Percentiles rank a stretch among this genome's conserved stretches.
Evolutionary conservation across 2,888 invertebrate species (phyloP).

Genomic region (Oscheius sp.): DNA sequence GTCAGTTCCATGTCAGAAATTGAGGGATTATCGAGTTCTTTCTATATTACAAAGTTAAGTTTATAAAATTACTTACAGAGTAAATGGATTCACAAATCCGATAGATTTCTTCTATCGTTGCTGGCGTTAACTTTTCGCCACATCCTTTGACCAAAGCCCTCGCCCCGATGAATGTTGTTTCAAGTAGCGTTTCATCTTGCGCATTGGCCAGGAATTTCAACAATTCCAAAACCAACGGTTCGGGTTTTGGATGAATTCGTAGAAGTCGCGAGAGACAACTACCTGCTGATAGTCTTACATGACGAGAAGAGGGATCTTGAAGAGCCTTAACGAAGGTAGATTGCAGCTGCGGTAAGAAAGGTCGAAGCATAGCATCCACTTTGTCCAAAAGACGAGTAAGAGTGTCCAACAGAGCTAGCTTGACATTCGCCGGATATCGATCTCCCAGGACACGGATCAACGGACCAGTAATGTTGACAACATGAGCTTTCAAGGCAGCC

Average conservation of each 20-base stretch:
- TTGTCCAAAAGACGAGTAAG: constrained; percentile 89
- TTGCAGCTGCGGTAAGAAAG: constrained; percentile 96
- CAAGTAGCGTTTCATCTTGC: constrained; percentile 84
- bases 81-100: constrained; percentile 39
- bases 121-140: constrained; percentile 72
- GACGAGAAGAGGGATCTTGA: constrained; percentile 78
- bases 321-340: constrained; percentile 96
- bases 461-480: constrained; percentile 96
- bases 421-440: constrained; percentile 87
- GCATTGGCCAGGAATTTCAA: constrained; percentile 83
- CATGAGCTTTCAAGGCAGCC: constrained; percentile 77
- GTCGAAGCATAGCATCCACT: constrained; percentile 92
- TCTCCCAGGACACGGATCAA: constrained; percentile 91
- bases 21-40: constrained; percentile 17
- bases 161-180: constrained; percentile 89
- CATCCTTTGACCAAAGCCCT: constrained; percentile 91
- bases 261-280: constrained; percentile 49
- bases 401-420: constrained; percentile 93
- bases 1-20: constrained; percentile 49
- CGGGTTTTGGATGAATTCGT: constrained; percentile 87
- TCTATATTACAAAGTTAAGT: neutral
- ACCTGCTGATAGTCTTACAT: constrained; percentile 55
- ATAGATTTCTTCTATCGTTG: constrained; percentile 40
- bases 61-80: constrained; percentile 22
- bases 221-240: constrained; percentile 92